Percentiles rank a stretch among this genome's conserved stretches.
Conservation (phyloP, 2,888 invertebrate species). For the Eretmocerus hayati region DNA sequence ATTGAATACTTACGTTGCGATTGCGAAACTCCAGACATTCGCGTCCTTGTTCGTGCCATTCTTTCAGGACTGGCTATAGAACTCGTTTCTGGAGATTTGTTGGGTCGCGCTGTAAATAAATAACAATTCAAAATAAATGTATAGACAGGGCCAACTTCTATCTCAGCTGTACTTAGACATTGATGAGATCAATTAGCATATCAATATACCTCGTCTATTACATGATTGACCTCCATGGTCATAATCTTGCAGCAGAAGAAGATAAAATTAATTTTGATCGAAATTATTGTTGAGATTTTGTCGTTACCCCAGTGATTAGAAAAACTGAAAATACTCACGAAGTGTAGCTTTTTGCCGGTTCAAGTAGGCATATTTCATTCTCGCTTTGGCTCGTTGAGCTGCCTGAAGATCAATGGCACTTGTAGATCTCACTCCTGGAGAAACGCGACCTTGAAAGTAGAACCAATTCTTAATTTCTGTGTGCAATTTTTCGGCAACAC, state of each 20-base stretch:
- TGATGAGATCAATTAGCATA: background rate
- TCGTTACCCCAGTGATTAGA: too few species aligned
- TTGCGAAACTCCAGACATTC: slow-evolving; percentile 74
- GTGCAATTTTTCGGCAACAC: too few species aligned
- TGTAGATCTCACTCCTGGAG: slow-evolving; percentile 60
- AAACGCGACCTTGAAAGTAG: slow-evolving; percentile 32
- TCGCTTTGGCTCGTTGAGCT: slow-evolving; percentile 77
- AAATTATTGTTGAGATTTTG: background rate
- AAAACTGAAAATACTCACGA: slow-evolving; percentile 58
- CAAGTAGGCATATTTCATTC: slow-evolving; percentile 76
- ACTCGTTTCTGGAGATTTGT: slow-evolving; percentile 53
- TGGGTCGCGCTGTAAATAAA: slow-evolving; percentile 53
- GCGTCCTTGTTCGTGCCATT: slow-evolving; percentile 54
- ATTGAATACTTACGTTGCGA: slow-evolving; percentile 74
- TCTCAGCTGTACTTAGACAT: background rate
- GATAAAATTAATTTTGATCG: slow-evolving; percentile 8
- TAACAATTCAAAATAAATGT: background rate
- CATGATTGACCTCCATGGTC: slow-evolving; percentile 30
- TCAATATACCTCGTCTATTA: slow-evolving; percentile 31
- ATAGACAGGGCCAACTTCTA: too few species aligned
- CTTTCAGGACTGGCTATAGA: slow-evolving; percentile 58
- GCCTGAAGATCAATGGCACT: slow-evolving; percentile 92
- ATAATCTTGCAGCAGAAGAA: slow-evolving; percentile 31
- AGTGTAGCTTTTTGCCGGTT: slow-evolving; percentile 69
- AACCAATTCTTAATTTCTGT: too few species aligned